Conservation (phyloP, 2,113 vertebrate genomes). For the Nycticryphes semicollaris region DNA sequence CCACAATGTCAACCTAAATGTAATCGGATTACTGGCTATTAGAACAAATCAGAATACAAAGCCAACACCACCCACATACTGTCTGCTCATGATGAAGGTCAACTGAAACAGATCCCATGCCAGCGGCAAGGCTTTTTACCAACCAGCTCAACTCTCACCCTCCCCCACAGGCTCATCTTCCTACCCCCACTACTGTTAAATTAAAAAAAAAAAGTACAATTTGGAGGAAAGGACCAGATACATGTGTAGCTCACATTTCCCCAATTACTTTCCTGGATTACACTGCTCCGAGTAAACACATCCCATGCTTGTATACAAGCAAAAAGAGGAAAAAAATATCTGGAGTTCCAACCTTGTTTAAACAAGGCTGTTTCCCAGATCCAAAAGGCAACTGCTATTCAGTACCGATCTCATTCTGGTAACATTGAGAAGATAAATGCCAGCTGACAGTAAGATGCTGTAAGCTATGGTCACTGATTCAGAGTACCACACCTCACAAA, state of each 20-base stretch:
- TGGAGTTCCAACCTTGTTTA: not conserved
- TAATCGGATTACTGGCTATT: conserved; percentile 69
- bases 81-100: conserved; percentile 23
- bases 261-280: not conserved
- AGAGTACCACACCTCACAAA: not conserved
- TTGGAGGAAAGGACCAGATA: not conserved
- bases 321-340: not conserved
- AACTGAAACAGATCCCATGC: not conserved
- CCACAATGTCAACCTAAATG: conserved; percentile 82
- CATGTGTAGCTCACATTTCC: not conserved
- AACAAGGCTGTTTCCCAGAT: not conserved
- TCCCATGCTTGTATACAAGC: not conserved
- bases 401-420: not conserved
- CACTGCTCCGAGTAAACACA: not conserved
- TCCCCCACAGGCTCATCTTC: not conserved
- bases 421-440: not conserved
- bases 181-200: not conserved
- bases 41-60: conserved; percentile 26
- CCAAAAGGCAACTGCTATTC: not conserved
- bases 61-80: not conserved
- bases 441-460: not conserved
- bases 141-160: not conserved
- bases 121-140: not conserved
- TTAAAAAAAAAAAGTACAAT: not conserved
- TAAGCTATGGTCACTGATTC: not conserved